These are phyloP conservation scores for Diadumene lineata DNA, from an alignment of 92 coral and sea anemone species.

Conservation along the genomic window DNA sequence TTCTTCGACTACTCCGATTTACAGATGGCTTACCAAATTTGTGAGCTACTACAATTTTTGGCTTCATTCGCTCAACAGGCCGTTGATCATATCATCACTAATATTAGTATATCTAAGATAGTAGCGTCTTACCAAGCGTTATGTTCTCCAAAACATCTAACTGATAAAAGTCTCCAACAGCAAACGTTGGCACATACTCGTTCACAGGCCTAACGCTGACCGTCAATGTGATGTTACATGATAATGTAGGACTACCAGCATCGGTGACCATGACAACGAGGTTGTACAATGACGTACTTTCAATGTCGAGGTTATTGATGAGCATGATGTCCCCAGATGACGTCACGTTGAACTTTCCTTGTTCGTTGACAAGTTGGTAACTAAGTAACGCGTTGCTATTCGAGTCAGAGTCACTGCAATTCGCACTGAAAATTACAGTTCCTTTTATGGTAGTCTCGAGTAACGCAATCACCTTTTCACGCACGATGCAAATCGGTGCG, in stretches of 20 bases:
- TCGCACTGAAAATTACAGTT: conserved; percentile 39
- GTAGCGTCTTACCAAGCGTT: conserved; percentile 61
- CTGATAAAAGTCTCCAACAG: conserved; percentile 30
- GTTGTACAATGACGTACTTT: conserved; percentile 35
- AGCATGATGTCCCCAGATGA: conserved; percentile 48
- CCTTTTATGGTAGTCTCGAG: conserved; percentile 52
- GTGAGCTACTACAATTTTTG: no score
- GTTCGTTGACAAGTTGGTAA: conserved; percentile 35
- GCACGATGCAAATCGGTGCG: conserved; percentile 36
- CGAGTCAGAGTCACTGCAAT: conserved; percentile 57
- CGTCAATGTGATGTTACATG: conserved; percentile 41
- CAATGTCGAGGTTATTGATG: conserved; percentile 33
- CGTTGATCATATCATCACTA: no score
- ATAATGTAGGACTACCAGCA: conserved; percentile 45
- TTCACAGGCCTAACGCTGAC: conserved; percentile 50
- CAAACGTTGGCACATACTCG: conserved; percentile 58
- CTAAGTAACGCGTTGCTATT: conserved; percentile 23
- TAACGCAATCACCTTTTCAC: conserved; percentile 31
- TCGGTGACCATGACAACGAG: conserved; percentile 54
- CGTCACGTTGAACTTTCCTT: conserved; percentile 52
- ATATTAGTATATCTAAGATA: no score
- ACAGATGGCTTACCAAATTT: no score
- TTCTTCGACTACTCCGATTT: no score
- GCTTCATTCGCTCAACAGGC: no score
- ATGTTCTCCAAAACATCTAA: conserved; percentile 56